These are phyloP conservation scores for Callopanchax toddi DNA, from an alignment of 2,113 vertebrate genomes.

Conservation along the genomic window DNA sequence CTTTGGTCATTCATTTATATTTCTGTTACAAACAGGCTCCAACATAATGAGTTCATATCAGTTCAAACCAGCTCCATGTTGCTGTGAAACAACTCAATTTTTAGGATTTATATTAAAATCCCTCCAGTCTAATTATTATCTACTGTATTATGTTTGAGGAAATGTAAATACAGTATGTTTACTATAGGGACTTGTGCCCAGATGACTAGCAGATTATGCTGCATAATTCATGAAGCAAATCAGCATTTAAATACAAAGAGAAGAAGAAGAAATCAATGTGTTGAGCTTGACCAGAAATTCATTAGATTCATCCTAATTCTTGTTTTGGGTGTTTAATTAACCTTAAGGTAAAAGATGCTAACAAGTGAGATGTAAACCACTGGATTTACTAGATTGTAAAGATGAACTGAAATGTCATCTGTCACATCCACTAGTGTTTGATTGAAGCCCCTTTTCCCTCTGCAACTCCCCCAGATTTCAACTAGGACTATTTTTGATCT, in stretches of 20 bases:
- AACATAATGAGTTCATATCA: constrained; percentile 23
- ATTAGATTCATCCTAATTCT: constrained; percentile 6
- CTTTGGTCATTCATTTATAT: no score
- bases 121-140: constrained; percentile 21
- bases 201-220: constrained; percentile 46
- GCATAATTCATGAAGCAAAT: constrained; percentile 59
- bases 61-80: constrained; percentile 21
- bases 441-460: not conserved
- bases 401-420: constrained; percentile 39
- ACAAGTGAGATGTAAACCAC: constrained; percentile 5
- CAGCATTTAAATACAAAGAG: constrained; percentile 44
- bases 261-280: constrained; percentile 16
- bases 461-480: no score
- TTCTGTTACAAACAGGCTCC: constrained; percentile 26
- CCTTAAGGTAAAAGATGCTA: constrained; percentile 21
- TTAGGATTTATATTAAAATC: constrained; percentile 41
- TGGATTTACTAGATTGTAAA: constrained; percentile 11
- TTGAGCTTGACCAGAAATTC: no score
- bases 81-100: constrained; percentile 28
- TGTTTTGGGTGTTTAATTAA: constrained; percentile 11
- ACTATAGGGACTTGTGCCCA: constrained; percentile 39
- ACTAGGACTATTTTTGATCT: not conserved
- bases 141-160: constrained; percentile 30
- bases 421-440: constrained; percentile 13
- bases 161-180: constrained; percentile 57